A percentile compares a stretch with the other conserved stretches of the same genome.
Evolutionary conservation across 92 coral and sea anemone species (phyloP).

Genomic region (Nematostella vectensis): DNA sequence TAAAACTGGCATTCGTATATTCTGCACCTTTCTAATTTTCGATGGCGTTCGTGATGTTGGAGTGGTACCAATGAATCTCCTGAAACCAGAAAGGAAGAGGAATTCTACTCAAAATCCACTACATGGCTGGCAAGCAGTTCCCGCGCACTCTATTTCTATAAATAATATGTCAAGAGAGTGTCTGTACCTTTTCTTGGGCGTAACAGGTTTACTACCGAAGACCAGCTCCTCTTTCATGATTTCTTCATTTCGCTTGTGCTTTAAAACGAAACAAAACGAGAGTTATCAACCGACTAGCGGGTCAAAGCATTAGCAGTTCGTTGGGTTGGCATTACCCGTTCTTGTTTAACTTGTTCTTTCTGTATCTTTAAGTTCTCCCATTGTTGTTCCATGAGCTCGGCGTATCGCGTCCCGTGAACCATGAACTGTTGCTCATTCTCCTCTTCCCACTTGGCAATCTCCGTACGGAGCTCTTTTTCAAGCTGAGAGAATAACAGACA

Average conservation of each 20-base stretch:
- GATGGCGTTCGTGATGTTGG: conserved; percentile 56
- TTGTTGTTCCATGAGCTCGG: conserved; percentile 63
- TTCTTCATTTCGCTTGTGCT: conserved; percentile 86
- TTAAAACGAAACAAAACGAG: no score
- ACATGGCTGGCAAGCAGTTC: not conserved
- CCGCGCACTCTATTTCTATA: not conserved
- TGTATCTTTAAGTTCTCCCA: conserved; percentile 64
- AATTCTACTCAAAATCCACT: no score
- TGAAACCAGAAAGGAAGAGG: not conserved
- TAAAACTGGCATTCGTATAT: no score
- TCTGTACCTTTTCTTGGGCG: conserved; percentile 82
- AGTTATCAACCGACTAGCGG: no score
- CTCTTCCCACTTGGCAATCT: conserved; percentile 64
- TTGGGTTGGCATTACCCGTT: no score
- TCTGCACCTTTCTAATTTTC: conserved; percentile 35
- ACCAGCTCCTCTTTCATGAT: conserved; percentile 85
- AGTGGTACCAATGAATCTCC: conserved; percentile 55
- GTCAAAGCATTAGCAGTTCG: no score
- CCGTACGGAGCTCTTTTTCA: conserved; percentile 60
- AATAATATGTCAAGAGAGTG: no score
- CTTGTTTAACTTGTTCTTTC: conserved; percentile 68
- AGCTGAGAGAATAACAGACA: no score
- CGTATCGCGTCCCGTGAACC: conserved; percentile 63
- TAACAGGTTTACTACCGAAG: conserved; percentile 88
- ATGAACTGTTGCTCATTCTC: conserved; percentile 72